These are phyloP conservation scores for Aspidapion aeneum DNA, from an alignment of 2,888 invertebrate species.

Conservation along the genomic window DNA sequence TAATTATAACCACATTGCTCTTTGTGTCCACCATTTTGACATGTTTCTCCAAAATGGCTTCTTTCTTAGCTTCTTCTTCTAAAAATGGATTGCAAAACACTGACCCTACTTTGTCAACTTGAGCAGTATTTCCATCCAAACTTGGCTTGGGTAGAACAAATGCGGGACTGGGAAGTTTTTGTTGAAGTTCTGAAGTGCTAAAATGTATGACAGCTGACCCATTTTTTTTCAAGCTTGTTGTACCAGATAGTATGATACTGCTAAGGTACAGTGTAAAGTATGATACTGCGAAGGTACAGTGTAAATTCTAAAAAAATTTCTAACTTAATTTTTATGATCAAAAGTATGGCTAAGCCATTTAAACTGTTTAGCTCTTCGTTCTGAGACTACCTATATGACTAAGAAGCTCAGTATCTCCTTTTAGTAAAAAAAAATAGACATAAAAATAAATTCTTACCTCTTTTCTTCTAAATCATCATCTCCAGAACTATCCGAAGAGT, in stretches of 20 bases:
- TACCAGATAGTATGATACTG: slow-evolving; percentile 15
- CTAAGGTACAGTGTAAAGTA: slow-evolving; percentile 4
- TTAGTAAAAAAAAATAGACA: background rate
- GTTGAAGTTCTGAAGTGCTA: slow-evolving; percentile 37
- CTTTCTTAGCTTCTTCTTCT: slow-evolving; percentile 82
- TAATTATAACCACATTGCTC: slow-evolving; percentile 68
- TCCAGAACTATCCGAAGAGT: slow-evolving; percentile 49
- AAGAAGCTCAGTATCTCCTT: background rate
- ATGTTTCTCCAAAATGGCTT: slow-evolving; percentile 76
- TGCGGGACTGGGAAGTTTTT: slow-evolving; percentile 19
- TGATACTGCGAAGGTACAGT: background rate
- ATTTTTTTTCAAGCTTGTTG: slow-evolving; percentile 38
- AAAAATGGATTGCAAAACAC: slow-evolving; percentile 87
- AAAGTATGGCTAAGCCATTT: no score
- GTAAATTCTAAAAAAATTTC: background rate
- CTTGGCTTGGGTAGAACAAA: slow-evolving; percentile 61
- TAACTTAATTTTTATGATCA: slow-evolving; percentile 7
- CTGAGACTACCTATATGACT: no score
- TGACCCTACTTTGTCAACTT: slow-evolving; percentile 49
- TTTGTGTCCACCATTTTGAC: slow-evolving; percentile 84
- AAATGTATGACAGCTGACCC: slow-evolving; percentile 46
- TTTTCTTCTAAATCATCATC: slow-evolving; percentile 44
- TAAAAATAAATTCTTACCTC: slow-evolving; percentile 43
- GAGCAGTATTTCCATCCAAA: slow-evolving; percentile 46
- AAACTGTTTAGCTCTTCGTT: no score